A percentile compares a stretch with the other conserved stretches of the same genome.
Conservation (phyloP, 2,888 invertebrate species). For the Conistra vaccinii region DNA sequence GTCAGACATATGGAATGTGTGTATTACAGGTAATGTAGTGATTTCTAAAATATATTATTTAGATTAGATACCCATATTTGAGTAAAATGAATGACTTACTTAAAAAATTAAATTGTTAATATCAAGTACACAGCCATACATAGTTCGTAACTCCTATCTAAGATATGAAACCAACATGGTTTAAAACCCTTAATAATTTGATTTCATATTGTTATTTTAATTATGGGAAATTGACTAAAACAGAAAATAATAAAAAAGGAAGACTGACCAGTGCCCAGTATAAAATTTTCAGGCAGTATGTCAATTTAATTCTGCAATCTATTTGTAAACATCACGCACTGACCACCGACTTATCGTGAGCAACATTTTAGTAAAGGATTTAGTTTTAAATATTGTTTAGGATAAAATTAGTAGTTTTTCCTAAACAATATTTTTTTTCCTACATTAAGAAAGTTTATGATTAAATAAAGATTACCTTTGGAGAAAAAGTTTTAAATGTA, state of each 20-base stretch:
- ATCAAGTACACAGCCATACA: neutral
- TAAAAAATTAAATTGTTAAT: neutral
- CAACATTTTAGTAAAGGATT: no score
- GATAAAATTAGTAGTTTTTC: no score
- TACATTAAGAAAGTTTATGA: no score
- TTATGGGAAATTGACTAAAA: neutral
- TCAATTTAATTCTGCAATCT: neutral
- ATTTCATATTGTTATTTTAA: neutral
- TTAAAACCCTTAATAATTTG: neutral
- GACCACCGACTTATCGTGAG: neutral
- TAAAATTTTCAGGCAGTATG: neutral
- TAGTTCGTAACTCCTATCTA: neutral
- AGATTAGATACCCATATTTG: neutral
- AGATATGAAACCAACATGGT: neutral
- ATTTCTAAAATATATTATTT: neutral
- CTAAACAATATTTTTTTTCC: no score
- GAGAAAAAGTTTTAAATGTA: neutral
- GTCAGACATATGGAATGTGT: constrained; percentile 99
- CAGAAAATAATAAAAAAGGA: neutral
- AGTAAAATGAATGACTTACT: neutral
- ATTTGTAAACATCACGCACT: neutral
- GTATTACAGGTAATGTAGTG: constrained; percentile 94
- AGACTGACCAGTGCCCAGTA: neutral
- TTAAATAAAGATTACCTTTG: neutral
- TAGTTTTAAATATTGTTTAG: no score